Conservation (phyloP, 2,113 vertebrate species). For the Gymnogyps californianus region DNA sequence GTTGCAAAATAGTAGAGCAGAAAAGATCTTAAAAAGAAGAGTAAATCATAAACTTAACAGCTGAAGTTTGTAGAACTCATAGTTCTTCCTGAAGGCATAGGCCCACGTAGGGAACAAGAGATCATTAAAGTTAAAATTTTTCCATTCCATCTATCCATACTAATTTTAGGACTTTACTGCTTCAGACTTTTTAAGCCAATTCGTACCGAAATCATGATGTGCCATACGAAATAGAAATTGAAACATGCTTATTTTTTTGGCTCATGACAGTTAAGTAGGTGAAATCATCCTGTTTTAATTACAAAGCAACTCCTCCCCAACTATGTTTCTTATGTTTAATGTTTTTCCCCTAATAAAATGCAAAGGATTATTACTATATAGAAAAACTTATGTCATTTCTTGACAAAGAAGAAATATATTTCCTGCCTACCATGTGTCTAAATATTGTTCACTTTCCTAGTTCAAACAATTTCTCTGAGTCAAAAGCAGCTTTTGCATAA, state of each 20-base stretch:
- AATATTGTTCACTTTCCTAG: not conserved
- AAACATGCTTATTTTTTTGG: not conserved
- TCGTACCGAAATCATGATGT: not conserved
- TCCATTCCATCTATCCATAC: not conserved
- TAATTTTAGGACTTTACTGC: not conserved
- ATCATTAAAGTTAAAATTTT: not conserved
- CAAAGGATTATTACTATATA: not conserved
- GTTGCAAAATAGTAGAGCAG: not conserved
- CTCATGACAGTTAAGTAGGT: conserved; percentile 29
- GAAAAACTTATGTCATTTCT: not conserved
- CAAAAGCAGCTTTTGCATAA: not conserved
- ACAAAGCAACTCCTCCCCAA: not conserved
- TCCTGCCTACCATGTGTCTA: not conserved
- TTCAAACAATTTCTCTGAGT: not conserved
- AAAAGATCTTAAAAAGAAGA: not conserved
- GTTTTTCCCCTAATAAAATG: not conserved
- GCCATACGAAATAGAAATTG: not conserved
- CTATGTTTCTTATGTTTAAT: not conserved
- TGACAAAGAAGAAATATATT: conserved; percentile 11
- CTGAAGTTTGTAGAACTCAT: not conserved
- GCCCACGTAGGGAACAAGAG: not conserved
- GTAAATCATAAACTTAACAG: not conserved
- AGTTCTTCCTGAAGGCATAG: not conserved
- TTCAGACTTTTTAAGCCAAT: not conserved
- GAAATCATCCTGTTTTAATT: conserved; percentile 48